Evolutionary conservation across 2,888 invertebrate species (phyloP), one percentile per base, ranked within the genome.

Genomic region (Icerya purchasi): DNA sequence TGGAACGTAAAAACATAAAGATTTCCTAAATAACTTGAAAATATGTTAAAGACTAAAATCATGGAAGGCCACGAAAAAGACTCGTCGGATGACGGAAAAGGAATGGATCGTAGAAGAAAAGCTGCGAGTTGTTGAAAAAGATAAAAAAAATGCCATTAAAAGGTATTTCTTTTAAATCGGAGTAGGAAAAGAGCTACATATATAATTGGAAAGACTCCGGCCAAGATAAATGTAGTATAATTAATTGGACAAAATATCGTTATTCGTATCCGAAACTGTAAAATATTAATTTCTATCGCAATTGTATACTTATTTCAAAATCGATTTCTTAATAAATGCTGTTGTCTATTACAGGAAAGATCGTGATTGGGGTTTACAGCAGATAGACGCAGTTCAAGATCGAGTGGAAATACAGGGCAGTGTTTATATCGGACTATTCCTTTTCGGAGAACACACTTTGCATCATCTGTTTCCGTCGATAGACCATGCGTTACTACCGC

Each of bases 391-490:
- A 0, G 76, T 84, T 0, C 78, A 82, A 25, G 87, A 86, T 68
- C 76, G 86, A 63, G 73, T 77, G 21, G 82, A 85, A 63, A 74
- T 82, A 61, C 78, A 79, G 10, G 78, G 80, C 18, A 79, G 78
- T 52, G 76, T 79, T 62, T 81, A 84, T 68, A 72, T 83, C 62
- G 78, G 79, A 0, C 69, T 87, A 58, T 82, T 83, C 0, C 77
- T 80, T 62, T 88, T 86, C 66, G 88, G 88, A 0, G 81, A 84
- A 61, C 89, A 89, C 68, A 76, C 77, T 0, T 72, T 88, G 1
- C 88, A 89, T 69, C 89, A 89, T 70, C 72, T 88, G 21, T 82
- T 88, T 66, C 88, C 88, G 0, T 83, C 86, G 0, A 66, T 89
- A 36, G 88, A 88, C 69, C 87, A 88, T 66, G 80, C 79, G 0